Evolutionary conservation across 2,113 vertebrate species (phyloP), one percentile per base, ranked within the genome.

Genomic region (Onychostruthus taczanowskii): DNA sequence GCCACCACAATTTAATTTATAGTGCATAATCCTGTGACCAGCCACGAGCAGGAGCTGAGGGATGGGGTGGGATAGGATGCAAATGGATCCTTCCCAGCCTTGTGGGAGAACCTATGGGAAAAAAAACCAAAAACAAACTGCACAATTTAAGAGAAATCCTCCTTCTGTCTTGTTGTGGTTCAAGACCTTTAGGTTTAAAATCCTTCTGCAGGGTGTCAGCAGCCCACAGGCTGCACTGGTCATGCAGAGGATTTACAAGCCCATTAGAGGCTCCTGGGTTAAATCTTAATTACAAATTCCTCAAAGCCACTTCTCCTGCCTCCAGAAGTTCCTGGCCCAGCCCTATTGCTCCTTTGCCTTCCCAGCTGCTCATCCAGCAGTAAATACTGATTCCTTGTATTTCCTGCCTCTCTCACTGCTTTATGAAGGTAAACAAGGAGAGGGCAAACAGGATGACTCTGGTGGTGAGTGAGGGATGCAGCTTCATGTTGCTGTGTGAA

Each of bases 1-100:
- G 75, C 33, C 70, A 27, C 70, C 31, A 16, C 59, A n/a, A 14
- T 94, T 95, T 88, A 96, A 97, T 97, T 97, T 96, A 26, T 46
- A 92, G 87, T 55, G 91, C 91, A 55, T 89, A 75, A 18, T 14
- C 22, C 44, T 2, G 1, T 16, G 92, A 31, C 55, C 21, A 50
- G 79, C 80, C 82, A 46, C 3, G 26, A 43, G 91, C 83, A 27
- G 50, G 49, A 84, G 73, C 47, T 4, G 23, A 24, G 74, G 87
- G 55, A 52, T 11, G 1, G 7, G 62, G 5, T 53, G 52, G 16
- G 27, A 11, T 18, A 13, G n/a, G 9, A 59, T 35, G 56, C 9
- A 21, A 16, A 2, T 31, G 78, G n/a, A 4, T 43, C 39, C 50
- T 33, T 50, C 66, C 39, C 0, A 0, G 33, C 4, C 5, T 13